Evolutionary conservation across 2,113 vertebrate species (phyloP).

Genomic region (Aythya baeri): DNA sequence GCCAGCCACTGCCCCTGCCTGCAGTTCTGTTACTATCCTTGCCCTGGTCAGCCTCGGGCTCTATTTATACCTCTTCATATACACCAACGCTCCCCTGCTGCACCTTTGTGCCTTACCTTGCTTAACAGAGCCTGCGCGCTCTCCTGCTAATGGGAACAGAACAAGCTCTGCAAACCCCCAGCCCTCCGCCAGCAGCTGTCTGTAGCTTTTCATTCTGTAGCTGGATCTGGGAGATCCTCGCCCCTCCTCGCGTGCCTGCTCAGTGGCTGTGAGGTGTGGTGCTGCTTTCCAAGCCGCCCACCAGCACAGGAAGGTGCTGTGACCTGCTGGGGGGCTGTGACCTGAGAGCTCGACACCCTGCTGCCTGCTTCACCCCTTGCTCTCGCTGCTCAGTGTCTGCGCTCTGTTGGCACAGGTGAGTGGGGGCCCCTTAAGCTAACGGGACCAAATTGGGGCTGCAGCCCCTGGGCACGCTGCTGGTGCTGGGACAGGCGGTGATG

Average conservation of each 20-base stretch:
- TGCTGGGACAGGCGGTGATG: accelerated
- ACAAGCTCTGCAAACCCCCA: background rate
- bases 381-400: accelerated
- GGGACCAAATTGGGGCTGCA: background rate
- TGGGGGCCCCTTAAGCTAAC: background rate
- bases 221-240: background rate
- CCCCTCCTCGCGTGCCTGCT: background rate
- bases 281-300: background rate
- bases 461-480: too few relatives aligned
- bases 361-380: background rate
- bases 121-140: background rate
- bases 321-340: background rate
- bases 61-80: slow-evolving; percentile 9
- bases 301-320: background rate
- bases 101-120: background rate
- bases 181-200: background rate
- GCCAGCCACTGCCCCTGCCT: background rate
- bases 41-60: background rate
- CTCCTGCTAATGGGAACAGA: background rate
- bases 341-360: background rate
- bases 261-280: background rate
- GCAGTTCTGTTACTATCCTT: background rate
- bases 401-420: background rate
- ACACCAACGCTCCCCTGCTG: background rate
- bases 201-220: accelerated